Evolutionary conservation across 1,140 invertebrate genomes (phyloP).

Genomic region (Drosophila equinoxialis): DNA sequence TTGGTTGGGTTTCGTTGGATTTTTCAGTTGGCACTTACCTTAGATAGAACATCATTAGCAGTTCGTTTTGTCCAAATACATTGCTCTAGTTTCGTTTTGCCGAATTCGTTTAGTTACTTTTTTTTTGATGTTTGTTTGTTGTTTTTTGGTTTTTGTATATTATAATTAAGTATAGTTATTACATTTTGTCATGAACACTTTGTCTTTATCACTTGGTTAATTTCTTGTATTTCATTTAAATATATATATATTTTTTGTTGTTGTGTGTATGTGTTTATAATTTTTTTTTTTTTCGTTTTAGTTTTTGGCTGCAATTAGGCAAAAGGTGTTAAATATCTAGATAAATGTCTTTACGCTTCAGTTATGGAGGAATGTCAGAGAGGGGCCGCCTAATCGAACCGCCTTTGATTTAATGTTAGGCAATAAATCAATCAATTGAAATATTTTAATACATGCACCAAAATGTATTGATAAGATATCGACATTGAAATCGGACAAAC

Average conservation of each 20-base stretch:
- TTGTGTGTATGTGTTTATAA: constrained; percentile 4
- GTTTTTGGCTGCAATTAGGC: constrained; percentile 61
- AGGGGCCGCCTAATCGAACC: constrained; percentile 14
- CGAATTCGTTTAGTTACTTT: constrained; percentile 23
- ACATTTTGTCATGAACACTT: constrained; percentile 77
- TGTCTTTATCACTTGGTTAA: constrained; percentile 75
- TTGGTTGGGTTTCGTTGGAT: neutral
- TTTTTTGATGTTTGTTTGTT: constrained; percentile 3
- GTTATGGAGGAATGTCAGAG: constrained; percentile 14
- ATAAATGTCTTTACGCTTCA: constrained; percentile 38
- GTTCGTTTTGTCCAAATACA: constrained; percentile 31
- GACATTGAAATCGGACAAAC: neutral
- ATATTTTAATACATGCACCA: constrained; percentile 65
- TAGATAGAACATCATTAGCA: constrained; percentile 53
- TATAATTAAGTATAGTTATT: constrained; percentile 58
- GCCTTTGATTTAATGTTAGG: constrained; percentile 17
- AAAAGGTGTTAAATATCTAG: constrained; percentile 64
- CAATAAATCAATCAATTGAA: constrained; percentile 69
- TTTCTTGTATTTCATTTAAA: constrained; percentile 1
- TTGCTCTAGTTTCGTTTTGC: constrained; percentile 38
- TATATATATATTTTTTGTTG: constrained; percentile 1
- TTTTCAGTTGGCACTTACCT: constrained; percentile 51
- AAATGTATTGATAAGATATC: constrained; percentile 39
- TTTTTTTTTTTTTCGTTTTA: constrained; percentile 13
- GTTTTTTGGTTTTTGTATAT: constrained; percentile 43